Conservation (phyloP, 2,888 invertebrate species). For the Hofmannophila pseudospretella region DNA sequence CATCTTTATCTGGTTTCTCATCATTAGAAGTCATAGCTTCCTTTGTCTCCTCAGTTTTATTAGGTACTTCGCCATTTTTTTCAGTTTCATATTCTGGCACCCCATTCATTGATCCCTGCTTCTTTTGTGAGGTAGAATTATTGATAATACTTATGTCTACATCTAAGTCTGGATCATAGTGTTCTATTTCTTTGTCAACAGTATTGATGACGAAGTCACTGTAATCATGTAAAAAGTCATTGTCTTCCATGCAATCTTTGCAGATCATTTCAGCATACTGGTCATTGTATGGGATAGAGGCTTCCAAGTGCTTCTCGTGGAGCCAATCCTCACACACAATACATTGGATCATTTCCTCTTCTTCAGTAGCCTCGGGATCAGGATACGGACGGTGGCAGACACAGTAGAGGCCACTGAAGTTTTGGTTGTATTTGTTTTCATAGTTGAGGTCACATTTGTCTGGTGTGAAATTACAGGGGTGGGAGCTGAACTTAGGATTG, state of each 20-base stretch:
- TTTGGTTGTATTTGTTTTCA: conserved; percentile 92
- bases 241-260: conserved; percentile 84
- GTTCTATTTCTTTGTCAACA: conserved; percentile 33
- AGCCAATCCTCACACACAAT: conserved; percentile 98
- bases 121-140: no score
- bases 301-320: conserved; percentile 87
- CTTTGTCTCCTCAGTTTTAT: conserved; percentile 2
- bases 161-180: conserved; percentile 21
- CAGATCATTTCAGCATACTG: conserved; percentile 91
- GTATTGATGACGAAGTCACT: conserved; percentile 62
- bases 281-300: conserved; percentile 74
- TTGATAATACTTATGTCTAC: conserved; percentile 6
- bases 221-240: conserved; percentile 86
- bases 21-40: conserved; percentile 6
- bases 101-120: conserved; percentile 18
- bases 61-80: conserved; percentile 2
- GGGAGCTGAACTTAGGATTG: conserved; percentile 84
- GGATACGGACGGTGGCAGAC: conserved; percentile 95
- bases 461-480: conserved; percentile 82
- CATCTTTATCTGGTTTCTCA: conserved; percentile 6
- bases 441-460: conserved; percentile 82
- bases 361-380: conserved; percentile 88
- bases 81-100: conserved; percentile 14
- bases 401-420: conserved; percentile 96
- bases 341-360: conserved; percentile 98